Conservation (phyloP, 2,888 invertebrate species). For the Heterodera filipjevi region DNA sequence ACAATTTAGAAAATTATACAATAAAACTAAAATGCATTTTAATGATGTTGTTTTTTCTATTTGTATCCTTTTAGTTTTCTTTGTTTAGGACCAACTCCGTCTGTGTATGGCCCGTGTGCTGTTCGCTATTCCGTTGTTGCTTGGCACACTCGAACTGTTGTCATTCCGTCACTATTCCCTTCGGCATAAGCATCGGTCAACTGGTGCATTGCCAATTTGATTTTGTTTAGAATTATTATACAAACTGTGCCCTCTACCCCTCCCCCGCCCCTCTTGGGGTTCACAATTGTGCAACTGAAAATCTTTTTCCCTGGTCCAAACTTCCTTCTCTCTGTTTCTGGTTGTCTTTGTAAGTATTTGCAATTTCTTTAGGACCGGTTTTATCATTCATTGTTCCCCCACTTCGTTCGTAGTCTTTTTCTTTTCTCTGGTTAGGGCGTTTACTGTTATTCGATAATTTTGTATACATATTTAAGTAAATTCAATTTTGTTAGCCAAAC, state of each 20-base stretch:
- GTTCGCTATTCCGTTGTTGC: constrained; percentile 53
- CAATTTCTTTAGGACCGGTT: too few species aligned
- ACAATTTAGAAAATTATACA: background rate
- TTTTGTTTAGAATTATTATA: background rate
- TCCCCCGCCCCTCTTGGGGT: background rate
- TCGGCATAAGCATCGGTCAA: constrained; percentile 42
- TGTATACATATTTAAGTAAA: too few species aligned
- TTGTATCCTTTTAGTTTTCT: background rate
- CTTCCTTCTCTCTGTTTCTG: too few species aligned
- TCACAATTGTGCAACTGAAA: background rate
- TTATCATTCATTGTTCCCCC: too few species aligned
- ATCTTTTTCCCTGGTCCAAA: too few species aligned
- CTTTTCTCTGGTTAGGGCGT: too few species aligned
- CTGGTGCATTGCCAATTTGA: constrained; percentile 35
- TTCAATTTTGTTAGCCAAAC: too few species aligned
- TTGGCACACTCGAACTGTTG: constrained; percentile 53
- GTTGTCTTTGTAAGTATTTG: too few species aligned
- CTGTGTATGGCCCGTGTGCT: constrained; percentile 49
- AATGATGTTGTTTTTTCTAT: background rate
- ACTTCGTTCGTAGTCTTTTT: too few species aligned
- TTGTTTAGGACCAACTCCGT: constrained; percentile 37
- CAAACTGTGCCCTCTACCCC: background rate
- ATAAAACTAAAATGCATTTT: constrained; percentile 4
- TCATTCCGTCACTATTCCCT: constrained; percentile 53
- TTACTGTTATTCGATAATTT: too few species aligned